These are phyloP conservation scores for Leptinotarsa haldemani DNA, from an alignment of 2,888 invertebrate species.

Conservation along the genomic window DNA sequence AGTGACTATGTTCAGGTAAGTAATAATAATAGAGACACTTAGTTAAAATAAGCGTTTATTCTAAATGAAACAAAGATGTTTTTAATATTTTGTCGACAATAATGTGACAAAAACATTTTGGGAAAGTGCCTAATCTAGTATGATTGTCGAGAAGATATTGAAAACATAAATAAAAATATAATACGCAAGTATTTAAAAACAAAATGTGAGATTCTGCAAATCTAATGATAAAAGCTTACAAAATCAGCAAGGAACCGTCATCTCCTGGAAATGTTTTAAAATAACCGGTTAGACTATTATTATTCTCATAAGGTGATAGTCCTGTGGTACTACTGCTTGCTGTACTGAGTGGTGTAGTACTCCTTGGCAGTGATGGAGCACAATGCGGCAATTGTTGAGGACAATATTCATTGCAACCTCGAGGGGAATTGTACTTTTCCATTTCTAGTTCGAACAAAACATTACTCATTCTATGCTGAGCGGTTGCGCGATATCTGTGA, in stretches of 20 bases:
- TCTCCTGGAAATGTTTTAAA: constrained; percentile 15
- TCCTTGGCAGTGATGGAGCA: constrained; percentile 14
- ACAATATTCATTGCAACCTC: constrained; percentile 10
- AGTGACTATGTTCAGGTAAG: constrained; percentile 18
- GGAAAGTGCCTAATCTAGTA: constrained; percentile 12
- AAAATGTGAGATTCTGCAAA: constrained; percentile 18
- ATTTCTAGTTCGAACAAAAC: constrained; percentile 17
- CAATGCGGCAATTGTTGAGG: constrained; percentile 15
- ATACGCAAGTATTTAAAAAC: constrained; percentile 8
- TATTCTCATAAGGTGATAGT: constrained; percentile 2
- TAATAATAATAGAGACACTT: constrained; percentile 19
- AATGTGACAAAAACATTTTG: constrained; percentile 4
- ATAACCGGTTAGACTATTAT: neutral
- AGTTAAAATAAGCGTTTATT: constrained; percentile 15
- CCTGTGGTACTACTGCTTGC: constrained; percentile 1
- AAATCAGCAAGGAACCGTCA: constrained; percentile 7
- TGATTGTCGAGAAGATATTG: constrained; percentile 12
- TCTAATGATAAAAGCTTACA: constrained; percentile 17
- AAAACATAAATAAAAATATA: too few relatives aligned
- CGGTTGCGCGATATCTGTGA: constrained; percentile 13
- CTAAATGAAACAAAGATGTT: constrained; percentile 10
- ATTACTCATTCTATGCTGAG: constrained; percentile 17
- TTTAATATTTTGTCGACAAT: neutral
- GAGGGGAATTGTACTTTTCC: constrained; percentile 19
- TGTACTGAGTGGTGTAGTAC: constrained; percentile 10